phyloP scores from a whole-genome alignment of 2,888 invertebrate genomes.

The Pandemis heparana region DNA sequence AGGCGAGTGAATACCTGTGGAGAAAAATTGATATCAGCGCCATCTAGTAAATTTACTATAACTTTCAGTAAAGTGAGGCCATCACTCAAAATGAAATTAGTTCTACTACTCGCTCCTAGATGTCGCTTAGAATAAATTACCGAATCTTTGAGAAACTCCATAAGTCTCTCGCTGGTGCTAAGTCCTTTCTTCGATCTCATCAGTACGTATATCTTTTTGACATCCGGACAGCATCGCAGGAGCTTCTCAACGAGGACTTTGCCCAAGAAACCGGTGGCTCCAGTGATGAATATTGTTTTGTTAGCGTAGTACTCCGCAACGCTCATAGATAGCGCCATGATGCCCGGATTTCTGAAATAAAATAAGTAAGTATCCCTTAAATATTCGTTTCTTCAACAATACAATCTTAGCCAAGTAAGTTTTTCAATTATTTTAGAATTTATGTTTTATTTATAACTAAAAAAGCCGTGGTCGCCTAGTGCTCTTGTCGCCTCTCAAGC shows the following conservation, averaged over 20 bases:
- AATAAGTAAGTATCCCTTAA: too few relatives aligned
- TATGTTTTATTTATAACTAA: too few relatives aligned
- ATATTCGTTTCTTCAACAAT: too few relatives aligned
- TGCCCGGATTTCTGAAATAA: slow-evolving; percentile 42
- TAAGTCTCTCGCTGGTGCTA: slow-evolving; percentile 86
- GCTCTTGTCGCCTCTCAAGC: too few relatives aligned
- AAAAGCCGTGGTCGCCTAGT: too few relatives aligned
- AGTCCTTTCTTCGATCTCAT: slow-evolving; percentile 91
- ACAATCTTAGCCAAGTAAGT: too few relatives aligned
- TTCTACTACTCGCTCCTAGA: slow-evolving; percentile 44
- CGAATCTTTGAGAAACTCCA: slow-evolving; percentile 82
- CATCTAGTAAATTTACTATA: neutral
- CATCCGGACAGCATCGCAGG: slow-evolving; percentile 88
- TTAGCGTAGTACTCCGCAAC: slow-evolving; percentile 86
- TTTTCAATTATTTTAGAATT: too few relatives aligned
- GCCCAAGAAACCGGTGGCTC: slow-evolving; percentile 94
- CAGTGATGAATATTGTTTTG: slow-evolving; percentile 91
- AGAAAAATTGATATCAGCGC: neutral
- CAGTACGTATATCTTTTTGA: slow-evolving; percentile 89
- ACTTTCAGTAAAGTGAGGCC: neutral
- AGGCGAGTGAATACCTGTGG: slow-evolving; percentile 85
- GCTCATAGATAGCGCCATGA: slow-evolving; percentile 70
- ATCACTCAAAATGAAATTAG: neutral
- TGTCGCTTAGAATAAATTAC: slow-evolving; percentile 62
- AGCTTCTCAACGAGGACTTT: slow-evolving; percentile 93